Evolutionary conservation across 2,888 invertebrate species (phyloP), one percentile per base, ranked within the genome.

Genomic region (Urechis unicinctus): DNA sequence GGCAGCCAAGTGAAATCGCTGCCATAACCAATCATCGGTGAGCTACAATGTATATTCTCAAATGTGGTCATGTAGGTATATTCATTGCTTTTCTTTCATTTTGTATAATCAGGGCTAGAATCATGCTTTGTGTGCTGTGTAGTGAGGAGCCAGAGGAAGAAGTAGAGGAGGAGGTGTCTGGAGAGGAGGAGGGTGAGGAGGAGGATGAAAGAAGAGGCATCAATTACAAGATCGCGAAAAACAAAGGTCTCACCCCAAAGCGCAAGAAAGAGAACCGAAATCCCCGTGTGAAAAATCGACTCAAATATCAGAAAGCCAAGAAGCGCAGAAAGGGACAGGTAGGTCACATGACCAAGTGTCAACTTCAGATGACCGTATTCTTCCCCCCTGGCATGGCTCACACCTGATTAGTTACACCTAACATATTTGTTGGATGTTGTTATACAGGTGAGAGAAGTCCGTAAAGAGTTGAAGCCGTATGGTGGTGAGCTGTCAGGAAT

Each of bases 401-500:
- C n/a, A n/a, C n/a, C n/a, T n/a, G n/a, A n/a, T n/a, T n/a, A 36
- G 36, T 17, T 36, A 36, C 9, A 13, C 9, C 36, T 36, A 17
- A 17, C 17, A 17, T 17, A 17, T 36, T 36, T 9, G 9, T 9
- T 9, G 22, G 25, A 28, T 28, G 25, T 6, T 60, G 24, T 52
- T 26, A 61, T 65, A 29, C 74, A 86, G 86, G 81, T 87, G 0
- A 85, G 92, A 58, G 87, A 88, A 70, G 86, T 88, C 1, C 83
- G 90, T 61, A 88, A 84, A 58, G 95, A 97, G 80, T 71, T 85
- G 3, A 81, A 82, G 30, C 85, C 88, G 61, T 98, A 98, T 77
- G 87, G 84, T 56, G 97, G 97, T 55, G 97, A 98, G 82, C 81
- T 88, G 50, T 91, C 92, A 52, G 97, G 97, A 65, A 97, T 98